These are phyloP conservation scores for Amphiura filiformis DNA, from an alignment of 35 echinoderm and acorn worm species.

Conservation along the genomic window DNA sequence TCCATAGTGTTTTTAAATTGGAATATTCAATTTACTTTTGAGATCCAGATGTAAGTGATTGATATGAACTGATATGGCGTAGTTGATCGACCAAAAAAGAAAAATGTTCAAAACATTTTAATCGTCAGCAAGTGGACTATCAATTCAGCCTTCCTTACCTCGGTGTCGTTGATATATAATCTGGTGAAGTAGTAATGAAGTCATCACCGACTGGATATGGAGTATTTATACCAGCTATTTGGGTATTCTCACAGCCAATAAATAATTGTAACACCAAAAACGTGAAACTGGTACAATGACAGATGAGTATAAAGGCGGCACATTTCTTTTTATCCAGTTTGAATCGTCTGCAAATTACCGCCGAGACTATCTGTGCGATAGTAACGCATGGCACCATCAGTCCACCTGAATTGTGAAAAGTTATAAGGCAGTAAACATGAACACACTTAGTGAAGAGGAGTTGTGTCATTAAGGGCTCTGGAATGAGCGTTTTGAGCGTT, in stretches of 20 bases:
- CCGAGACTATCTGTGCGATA: not conserved
- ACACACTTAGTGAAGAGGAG: not conserved
- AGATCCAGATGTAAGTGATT: too few relatives aligned
- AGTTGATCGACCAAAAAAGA: too few relatives aligned
- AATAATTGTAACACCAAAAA: not conserved
- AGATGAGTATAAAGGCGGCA: not conserved
- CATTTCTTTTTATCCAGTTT: not conserved
- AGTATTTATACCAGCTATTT: not conserved
- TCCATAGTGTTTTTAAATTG: too few relatives aligned
- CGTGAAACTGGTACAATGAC: not conserved
- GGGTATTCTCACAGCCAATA: not conserved
- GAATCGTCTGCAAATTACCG: not conserved
- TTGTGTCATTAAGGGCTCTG: not conserved
- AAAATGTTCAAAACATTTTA: too few relatives aligned
- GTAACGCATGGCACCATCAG: not conserved
- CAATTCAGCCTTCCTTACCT: too few relatives aligned
- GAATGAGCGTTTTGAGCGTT: too few relatives aligned
- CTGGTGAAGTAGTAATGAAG: too few relatives aligned
- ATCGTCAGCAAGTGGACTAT: too few relatives aligned
- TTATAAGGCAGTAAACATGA: not conserved
- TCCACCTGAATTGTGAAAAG: not conserved
- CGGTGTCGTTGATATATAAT: too few relatives aligned
- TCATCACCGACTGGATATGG: too few relatives aligned
- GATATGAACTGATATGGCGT: too few relatives aligned
- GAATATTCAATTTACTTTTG: too few relatives aligned